Evolutionary conservation across 2,797 vertebrate species (phyloP).

Genomic region (Anguilla pacifica): DNA sequence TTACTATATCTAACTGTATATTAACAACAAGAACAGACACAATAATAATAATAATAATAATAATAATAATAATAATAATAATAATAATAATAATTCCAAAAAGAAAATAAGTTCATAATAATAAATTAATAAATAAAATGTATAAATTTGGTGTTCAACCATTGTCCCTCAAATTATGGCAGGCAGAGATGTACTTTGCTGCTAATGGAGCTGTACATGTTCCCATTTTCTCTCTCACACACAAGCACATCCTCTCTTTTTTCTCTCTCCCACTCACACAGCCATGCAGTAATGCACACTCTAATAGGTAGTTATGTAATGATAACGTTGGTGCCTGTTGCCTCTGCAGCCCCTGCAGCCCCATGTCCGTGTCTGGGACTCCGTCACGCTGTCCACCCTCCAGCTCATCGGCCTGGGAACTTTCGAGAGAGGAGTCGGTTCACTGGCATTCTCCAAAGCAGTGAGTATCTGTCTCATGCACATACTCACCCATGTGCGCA

Average conservation of each 20-base stretch:
- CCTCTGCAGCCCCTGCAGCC: conserved; percentile 83
- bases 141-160: too few relatives aligned
- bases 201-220: too few relatives aligned
- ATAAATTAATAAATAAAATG: too few relatives aligned
- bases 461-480: conserved; percentile 72
- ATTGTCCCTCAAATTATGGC: too few relatives aligned
- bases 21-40: too few relatives aligned
- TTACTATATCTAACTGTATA: too few relatives aligned
- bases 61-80: too few relatives aligned
- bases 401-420: conserved; percentile 90
- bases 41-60: too few relatives aligned
- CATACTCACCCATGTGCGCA: background rate
- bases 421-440: conserved; percentile 94
- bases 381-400: conserved; percentile 86
- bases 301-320: background rate
- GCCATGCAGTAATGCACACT: background rate
- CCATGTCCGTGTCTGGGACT: conserved; percentile 97
- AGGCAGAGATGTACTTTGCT: too few relatives aligned
- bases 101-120: too few relatives aligned
- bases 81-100: too few relatives aligned
- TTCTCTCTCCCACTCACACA: background rate
- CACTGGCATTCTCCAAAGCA: conserved; percentile 93
- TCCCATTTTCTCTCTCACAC: too few relatives aligned
- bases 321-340: background rate
- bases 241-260: background rate